These are phyloP conservation scores for Calliphora vomitoria DNA, from an alignment of 2,888 invertebrate genomes.

Conservation along the genomic window DNA sequence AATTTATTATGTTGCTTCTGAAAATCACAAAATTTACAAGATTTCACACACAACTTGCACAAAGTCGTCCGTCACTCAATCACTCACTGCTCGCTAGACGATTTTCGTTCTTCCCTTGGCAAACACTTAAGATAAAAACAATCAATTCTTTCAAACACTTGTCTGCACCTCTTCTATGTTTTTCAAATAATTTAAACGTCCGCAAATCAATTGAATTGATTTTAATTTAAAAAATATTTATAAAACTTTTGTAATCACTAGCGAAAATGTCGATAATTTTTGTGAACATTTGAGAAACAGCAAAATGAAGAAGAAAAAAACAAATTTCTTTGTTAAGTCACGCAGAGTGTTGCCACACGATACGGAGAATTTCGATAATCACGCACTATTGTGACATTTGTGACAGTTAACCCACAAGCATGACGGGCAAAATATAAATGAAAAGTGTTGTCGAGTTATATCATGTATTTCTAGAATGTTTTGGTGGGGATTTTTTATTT, in stretches of 20 bases:
- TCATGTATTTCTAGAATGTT: neutral
- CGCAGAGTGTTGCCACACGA: slow-evolving; percentile 55
- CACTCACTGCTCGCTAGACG: slow-evolving; percentile 35
- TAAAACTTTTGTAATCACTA: slow-evolving; percentile 47
- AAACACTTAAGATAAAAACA: slow-evolving; percentile 43
- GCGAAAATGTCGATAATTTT: slow-evolving; percentile 64
- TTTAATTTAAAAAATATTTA: slow-evolving; percentile 42
- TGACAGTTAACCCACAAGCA: slow-evolving; percentile 55
- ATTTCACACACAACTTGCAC: slow-evolving; percentile 31
- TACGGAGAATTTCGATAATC: slow-evolving; percentile 6
- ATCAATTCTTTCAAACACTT: slow-evolving; percentile 42
- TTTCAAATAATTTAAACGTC: slow-evolving; percentile 22
- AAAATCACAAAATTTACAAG: neutral
- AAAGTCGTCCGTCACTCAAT: slow-evolving; percentile 23
- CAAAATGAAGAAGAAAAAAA: slow-evolving; percentile 53
- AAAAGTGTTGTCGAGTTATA: neutral
- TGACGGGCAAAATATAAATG: slow-evolving; percentile 3
- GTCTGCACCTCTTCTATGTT: slow-evolving; percentile 9
- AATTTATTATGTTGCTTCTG: slow-evolving; percentile 15
- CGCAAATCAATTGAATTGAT: slow-evolving; percentile 34
- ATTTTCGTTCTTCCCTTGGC: slow-evolving; percentile 35
- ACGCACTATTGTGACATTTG: slow-evolving; percentile 11
- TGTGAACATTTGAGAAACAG: slow-evolving; percentile 61
- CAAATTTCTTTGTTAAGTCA: slow-evolving; percentile 72
- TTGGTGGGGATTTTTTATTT: neutral